Percentiles rank a stretch among this genome's conserved stretches.
These are phyloP conservation scores for Rhinichthys klamathensis DNA, from an alignment of 2,113 vertebrate genomes.

Conservation along the genomic window DNA sequence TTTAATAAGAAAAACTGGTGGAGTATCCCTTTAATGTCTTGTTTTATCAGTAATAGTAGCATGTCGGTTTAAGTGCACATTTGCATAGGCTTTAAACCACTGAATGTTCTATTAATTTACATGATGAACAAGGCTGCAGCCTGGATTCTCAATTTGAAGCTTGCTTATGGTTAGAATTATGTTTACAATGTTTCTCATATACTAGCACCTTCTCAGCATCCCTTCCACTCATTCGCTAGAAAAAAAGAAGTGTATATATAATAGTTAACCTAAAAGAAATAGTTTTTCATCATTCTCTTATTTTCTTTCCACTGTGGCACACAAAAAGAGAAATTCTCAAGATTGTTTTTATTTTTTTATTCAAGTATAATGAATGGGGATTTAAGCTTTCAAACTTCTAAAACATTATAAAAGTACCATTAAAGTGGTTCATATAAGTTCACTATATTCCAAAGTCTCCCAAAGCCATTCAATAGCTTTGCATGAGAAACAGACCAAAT, in stretches of 20 bases:
- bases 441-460: not conserved
- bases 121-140: not conserved
- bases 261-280: not conserved
- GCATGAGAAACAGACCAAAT: not conserved
- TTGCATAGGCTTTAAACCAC: conserved; percentile 30
- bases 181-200: conserved; percentile 25
- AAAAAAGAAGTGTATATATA: not conserved
- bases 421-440: not conserved
- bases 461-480: not conserved
- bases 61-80: not conserved
- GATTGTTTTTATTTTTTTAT: not conserved
- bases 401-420: not conserved
- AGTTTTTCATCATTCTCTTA: not conserved
- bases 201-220: not conserved
- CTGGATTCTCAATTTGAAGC: not conserved
- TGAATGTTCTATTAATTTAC: conserved; percentile 1
- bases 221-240: not conserved
- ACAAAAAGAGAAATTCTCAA: not conserved
- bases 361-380: not conserved
- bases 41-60: conserved; percentile 8
- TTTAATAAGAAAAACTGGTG: no score
- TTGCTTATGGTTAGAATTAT: conserved; percentile 10
- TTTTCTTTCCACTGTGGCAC: not conserved
- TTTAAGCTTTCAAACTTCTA: not conserved
- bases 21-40: no score